These are phyloP conservation scores for Vulpes vulpes DNA, from an alignment of 2,113 vertebrate species.

Conservation along the genomic window DNA sequence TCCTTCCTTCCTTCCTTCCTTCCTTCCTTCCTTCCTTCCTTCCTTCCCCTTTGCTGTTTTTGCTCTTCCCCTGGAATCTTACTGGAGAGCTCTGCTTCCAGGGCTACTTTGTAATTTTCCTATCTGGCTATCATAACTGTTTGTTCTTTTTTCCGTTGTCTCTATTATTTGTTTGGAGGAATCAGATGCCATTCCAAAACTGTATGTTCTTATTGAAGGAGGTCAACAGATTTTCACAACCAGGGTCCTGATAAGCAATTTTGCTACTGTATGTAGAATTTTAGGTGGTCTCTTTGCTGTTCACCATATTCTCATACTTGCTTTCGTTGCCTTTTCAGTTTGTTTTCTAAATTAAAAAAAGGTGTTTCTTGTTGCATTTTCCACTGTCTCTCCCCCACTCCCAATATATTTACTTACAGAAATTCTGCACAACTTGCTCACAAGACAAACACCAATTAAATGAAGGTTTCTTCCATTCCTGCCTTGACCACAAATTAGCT, in stretches of 20 bases:
- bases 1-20: neutral
- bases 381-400: neutral
- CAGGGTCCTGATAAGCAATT: slow-evolving; percentile 39
- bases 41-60: neutral
- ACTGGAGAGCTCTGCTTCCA: neutral
- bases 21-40: too few relatives aligned
- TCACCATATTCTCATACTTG: neutral
- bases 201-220: slow-evolving; percentile 60
- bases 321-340: slow-evolving; percentile 10
- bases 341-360: slow-evolving; percentile 27
- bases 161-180: slow-evolving; percentile 67
- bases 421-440: neutral
- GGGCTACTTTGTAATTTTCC: slow-evolving; percentile 28
- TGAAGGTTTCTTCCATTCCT: neutral
- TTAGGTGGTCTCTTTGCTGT: slow-evolving; percentile 4
- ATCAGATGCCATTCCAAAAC: slow-evolving; percentile 60
- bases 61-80: neutral
- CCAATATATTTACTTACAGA: neutral
- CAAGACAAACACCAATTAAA: neutral
- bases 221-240: slow-evolving; percentile 14
- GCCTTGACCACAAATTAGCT: neutral
- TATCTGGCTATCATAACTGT: slow-evolving; percentile 60
- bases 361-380: slow-evolving; percentile 39
- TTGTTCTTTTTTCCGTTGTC: slow-evolving; percentile 51
- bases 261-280: slow-evolving; percentile 31